Evolutionary conservation across 1,140 invertebrate genomes (phyloP), one percentile per base, ranked within the genome.

Genomic region (Drosophila subobscura): DNA sequence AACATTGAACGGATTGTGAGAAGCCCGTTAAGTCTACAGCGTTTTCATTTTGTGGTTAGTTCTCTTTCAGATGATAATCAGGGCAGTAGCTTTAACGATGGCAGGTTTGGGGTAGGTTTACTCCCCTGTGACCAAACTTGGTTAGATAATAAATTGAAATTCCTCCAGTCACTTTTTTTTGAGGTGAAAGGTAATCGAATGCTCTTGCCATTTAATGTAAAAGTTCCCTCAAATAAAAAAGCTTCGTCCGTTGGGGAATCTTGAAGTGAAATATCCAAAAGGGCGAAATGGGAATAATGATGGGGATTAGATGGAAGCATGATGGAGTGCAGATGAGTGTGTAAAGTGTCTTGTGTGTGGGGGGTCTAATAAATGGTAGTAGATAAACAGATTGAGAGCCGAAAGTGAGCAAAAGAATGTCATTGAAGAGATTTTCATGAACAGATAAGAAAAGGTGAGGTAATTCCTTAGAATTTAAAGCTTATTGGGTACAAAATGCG

Each of bases 71-170:
- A n/a, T 33, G 8, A 52, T 16, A 37, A 52, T 52, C 27, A 52
- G 29, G 5, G 7, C 2, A 29, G n/a, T 27, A n/a, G 29, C 29
- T 3, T 3, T 14, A 8, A 14, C 22, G n/a, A 1, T 44, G 14
- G 5, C 7, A 14, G 46, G 25, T 23, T 25, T 40, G 22, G 16
- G 37, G 25, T n/a, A 29, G 5, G 5, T 8, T 41, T 42, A 53
- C 40, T 68, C 65, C 65, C 63, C 4, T n/a, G 46, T 33, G 64
- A 20, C 27, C 41, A 49, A 29, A 16, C 23, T 27, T 33, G 37
- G 44, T 67, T 72, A 44, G 56, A 63, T 65, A 73, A 75, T 75
- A 75, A 75, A 75, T 75, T 75, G 72, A 75, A 75, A 75, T 74
- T 67, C 63, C 63, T 46, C 8, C 29, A 33, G 61, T 53, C 54